These are phyloP conservation scores for Muscina levida DNA, from an alignment of 2,888 invertebrate species.

Conservation along the genomic window DNA sequence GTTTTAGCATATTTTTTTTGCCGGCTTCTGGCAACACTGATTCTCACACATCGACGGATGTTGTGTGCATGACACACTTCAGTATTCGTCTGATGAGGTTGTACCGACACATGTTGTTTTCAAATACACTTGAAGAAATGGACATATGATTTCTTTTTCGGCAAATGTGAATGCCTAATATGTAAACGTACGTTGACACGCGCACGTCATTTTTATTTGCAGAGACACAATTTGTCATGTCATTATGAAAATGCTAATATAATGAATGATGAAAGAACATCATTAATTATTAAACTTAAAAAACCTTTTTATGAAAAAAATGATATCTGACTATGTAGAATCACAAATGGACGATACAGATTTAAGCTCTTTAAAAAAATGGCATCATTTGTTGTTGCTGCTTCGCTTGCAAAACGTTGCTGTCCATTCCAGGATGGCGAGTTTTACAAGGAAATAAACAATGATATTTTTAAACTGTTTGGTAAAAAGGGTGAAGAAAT, in stretches of 20 bases:
- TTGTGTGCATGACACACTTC: too few relatives aligned
- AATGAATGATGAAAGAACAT: neutral
- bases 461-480: too few relatives aligned
- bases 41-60: too few relatives aligned
- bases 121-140: neutral
- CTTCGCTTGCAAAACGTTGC: slow-evolving; percentile 29
- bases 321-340: too few relatives aligned
- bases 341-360: neutral
- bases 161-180: neutral
- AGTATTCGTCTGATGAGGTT: too few relatives aligned
- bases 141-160: neutral
- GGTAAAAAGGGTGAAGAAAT: slow-evolving; percentile 10
- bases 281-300: neutral
- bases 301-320: neutral
- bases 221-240: neutral
- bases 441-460: slow-evolving; percentile 26
- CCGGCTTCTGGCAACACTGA: too few relatives aligned
- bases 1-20: too few relatives aligned
- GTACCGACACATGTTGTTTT: too few relatives aligned
- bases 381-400: neutral
- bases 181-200: too few relatives aligned
- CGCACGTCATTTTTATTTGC: neutral
- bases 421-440: slow-evolving; percentile 18
- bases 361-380: neutral
- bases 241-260: neutral